Evolutionary conservation across 37 sponge, comb jelly and placozoan genomes (phyloP).

Genomic region (Mnemiopsis leidyi): DNA sequence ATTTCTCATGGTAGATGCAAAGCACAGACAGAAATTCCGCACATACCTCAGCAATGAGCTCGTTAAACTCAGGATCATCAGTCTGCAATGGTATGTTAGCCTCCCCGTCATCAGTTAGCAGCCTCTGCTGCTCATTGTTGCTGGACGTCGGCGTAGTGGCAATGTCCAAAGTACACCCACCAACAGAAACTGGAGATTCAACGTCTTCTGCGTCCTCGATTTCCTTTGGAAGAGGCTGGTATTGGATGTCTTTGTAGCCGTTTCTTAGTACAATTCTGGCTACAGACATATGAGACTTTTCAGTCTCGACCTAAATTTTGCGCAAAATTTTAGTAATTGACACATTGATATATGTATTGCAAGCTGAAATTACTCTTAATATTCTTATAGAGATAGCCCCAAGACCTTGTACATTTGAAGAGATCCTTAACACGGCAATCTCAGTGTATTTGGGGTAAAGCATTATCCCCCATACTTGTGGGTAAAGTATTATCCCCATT

Average conservation of each 20-base stretch:
- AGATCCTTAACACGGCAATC: too few species aligned
- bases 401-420: too few species aligned
- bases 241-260: conserved; percentile 39
- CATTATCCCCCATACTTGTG: too few species aligned
- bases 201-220: background rate
- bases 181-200: conserved; percentile 4
- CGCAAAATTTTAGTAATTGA: too few species aligned
- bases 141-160: background rate
- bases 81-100: conserved; percentile 46
- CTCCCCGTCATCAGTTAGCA: conserved; percentile 55
- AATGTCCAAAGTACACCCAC: background rate
- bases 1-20: too few species aligned
- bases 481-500: too few species aligned
- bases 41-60: conserved; percentile 41
- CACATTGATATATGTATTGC: too few species aligned
- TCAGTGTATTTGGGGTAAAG: too few species aligned
- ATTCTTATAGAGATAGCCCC: background rate
- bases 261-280: conserved; percentile 30
- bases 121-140: conserved; percentile 39
- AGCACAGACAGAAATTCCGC: background rate
- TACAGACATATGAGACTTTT: conserved; percentile 43
- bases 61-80: conserved; percentile 53
- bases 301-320: background rate
- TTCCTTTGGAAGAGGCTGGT: conserved; percentile 50
- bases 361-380: too few species aligned